Conservation (phyloP, 2,797 vertebrate species). For the Fringilla coelebs region DNA sequence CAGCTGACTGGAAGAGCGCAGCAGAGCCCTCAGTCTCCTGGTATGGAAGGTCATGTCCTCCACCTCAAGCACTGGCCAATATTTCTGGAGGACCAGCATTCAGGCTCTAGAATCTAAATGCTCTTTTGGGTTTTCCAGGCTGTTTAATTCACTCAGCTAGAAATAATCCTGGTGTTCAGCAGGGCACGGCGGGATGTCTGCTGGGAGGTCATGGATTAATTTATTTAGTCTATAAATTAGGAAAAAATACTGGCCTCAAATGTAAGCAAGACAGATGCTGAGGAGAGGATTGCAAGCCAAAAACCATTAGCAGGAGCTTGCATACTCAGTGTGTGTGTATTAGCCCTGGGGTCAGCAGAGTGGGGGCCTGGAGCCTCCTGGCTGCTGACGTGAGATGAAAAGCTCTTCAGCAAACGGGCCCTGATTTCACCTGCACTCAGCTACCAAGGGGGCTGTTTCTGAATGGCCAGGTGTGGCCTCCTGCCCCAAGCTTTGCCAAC, state of each 20-base stretch:
- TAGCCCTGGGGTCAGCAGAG: conserved; percentile 1
- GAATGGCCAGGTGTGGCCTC: conserved; percentile 49
- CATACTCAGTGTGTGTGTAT: background rate
- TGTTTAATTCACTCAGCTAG: conserved; percentile 18
- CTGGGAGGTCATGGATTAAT: conserved; percentile 7
- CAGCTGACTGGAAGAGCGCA: background rate
- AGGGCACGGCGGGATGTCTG: background rate
- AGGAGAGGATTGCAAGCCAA: conserved; percentile 14
- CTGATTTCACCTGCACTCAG: conserved; percentile 26
- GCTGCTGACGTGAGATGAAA: background rate
- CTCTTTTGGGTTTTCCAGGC: background rate
- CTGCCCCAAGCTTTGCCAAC: conserved; percentile 34
- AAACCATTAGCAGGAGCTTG: conserved; percentile 8
- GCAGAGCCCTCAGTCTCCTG: background rate
- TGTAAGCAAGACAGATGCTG: conserved; percentile 34
- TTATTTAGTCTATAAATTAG: conserved; percentile 45
- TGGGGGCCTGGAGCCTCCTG: background rate
- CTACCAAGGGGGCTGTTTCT: conserved; percentile 26
- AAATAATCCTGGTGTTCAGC: conserved; percentile 20
- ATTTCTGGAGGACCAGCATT: background rate
- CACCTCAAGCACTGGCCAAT: background rate
- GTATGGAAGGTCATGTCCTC: background rate
- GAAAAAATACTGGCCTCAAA: background rate
- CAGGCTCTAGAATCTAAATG: background rate
- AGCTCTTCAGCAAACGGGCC: background rate